Evolutionary conservation across 1,140 invertebrate genomes (phyloP).

Genomic region (Zeugodacus cucurbitae): DNA sequence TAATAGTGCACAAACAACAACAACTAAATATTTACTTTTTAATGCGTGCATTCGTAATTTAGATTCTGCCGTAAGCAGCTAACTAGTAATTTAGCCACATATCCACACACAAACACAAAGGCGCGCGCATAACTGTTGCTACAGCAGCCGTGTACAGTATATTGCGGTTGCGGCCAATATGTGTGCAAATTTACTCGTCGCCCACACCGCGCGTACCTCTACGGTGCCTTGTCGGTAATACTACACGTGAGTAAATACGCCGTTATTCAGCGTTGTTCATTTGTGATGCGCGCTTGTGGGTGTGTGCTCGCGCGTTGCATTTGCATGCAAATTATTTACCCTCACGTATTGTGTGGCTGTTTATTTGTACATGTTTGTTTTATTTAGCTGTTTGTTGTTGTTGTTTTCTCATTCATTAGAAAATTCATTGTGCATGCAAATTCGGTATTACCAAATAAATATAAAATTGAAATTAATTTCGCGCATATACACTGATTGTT

Average conservation of each 20-base stretch:
- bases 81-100: no score
- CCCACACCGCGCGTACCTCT: background rate
- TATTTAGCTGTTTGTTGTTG: background rate
- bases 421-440: conserved; percentile 2
- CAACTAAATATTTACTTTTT: no score
- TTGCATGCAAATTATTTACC: conserved; percentile 2
- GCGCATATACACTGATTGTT: background rate
- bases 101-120: background rate
- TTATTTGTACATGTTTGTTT: background rate
- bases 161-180: background rate
- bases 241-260: background rate
- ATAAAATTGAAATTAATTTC: background rate
- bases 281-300: background rate
- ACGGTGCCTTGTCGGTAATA: background rate
- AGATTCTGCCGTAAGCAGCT: no score
- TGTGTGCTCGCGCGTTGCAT: background rate
- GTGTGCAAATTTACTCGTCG: background rate
- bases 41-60: no score
- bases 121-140: background rate
- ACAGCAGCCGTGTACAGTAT: background rate
- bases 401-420: background rate
- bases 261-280: background rate
- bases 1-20: no score
- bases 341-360: background rate
- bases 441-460: background rate